Conservation (phyloP, 2,113 vertebrate genomes). For the Eulacestoma nigropectus region DNA sequence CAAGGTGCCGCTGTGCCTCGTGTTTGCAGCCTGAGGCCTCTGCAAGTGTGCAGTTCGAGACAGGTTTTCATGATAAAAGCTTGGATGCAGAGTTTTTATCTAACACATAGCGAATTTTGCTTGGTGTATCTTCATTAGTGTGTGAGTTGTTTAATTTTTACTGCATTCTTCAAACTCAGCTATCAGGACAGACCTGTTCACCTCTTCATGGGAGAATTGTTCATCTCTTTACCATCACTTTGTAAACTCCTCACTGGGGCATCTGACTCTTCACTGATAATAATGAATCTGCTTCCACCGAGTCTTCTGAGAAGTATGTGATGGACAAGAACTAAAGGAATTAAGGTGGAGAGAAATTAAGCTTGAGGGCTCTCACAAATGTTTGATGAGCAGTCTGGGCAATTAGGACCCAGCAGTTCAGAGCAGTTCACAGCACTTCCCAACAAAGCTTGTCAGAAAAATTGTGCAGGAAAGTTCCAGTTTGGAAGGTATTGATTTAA, state of each 20-base stretch:
- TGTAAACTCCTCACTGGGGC: background rate
- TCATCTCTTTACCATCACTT: background rate
- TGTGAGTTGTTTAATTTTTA: background rate
- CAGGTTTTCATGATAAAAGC: background rate
- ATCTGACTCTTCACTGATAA: background rate
- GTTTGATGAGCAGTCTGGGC: background rate
- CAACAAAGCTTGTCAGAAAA: background rate
- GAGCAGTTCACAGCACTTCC: background rate
- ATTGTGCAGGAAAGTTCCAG: background rate
- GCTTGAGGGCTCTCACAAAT: background rate
- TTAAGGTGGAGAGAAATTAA: background rate
- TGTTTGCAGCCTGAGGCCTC: background rate
- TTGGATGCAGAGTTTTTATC: background rate
- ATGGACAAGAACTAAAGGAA: background rate
- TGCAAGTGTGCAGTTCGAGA: background rate
- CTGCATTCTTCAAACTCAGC: background rate
- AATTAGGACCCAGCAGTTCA: background rate
- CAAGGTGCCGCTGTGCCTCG: fast-evolving
- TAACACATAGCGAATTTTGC: background rate
- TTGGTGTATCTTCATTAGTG: background rate
- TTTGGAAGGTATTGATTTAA: background rate
- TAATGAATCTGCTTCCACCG: background rate
- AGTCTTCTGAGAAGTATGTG: background rate
- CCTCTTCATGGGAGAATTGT: background rate
- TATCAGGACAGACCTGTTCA: background rate